These are phyloP conservation scores for Bugula neritina DNA, from an alignment of 2,888 invertebrate genomes.

Conservation along the genomic window DNA sequence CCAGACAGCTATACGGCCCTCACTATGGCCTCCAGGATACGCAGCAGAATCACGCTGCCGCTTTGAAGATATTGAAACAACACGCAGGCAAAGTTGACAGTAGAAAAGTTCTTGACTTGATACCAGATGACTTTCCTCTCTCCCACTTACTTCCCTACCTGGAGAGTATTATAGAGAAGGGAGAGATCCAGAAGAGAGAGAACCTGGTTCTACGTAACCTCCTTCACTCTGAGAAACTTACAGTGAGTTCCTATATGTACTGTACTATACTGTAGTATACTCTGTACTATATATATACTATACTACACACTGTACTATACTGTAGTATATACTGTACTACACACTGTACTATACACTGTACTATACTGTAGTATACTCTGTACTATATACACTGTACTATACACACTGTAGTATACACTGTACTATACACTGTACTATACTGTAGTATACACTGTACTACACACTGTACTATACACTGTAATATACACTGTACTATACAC, in stretches of 20 bases:
- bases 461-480: no score
- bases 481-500: no score
- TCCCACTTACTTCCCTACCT: conserved; percentile 60
- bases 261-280: conserved; percentile 19
- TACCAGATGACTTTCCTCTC: conserved; percentile 76
- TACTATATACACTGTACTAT: no score
- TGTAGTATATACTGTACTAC: no score
- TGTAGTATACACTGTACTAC: no score
- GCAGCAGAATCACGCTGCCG: conserved; percentile 71
- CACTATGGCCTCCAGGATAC: conserved; percentile 45
- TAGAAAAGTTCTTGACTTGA: conserved; percentile 67
- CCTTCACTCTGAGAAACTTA: conserved; percentile 75
- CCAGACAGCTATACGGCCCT: conserved; percentile 32
- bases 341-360: no score
- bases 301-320: no score
- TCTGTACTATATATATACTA: no score
- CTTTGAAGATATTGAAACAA: conserved; percentile 72
- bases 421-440: no score
- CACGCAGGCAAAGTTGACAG: conserved; percentile 81
- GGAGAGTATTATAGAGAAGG: conserved; percentile 72
- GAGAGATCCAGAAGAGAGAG: conserved; percentile 68
- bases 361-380: no score
- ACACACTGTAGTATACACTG: no score
- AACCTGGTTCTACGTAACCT: conserved; percentile 75
- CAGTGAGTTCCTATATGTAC: conserved; percentile 58